Base-by-base conservation (phyloP, 2,797 vertebrate genomes). In the Tenualosa ilisha region DNA sequence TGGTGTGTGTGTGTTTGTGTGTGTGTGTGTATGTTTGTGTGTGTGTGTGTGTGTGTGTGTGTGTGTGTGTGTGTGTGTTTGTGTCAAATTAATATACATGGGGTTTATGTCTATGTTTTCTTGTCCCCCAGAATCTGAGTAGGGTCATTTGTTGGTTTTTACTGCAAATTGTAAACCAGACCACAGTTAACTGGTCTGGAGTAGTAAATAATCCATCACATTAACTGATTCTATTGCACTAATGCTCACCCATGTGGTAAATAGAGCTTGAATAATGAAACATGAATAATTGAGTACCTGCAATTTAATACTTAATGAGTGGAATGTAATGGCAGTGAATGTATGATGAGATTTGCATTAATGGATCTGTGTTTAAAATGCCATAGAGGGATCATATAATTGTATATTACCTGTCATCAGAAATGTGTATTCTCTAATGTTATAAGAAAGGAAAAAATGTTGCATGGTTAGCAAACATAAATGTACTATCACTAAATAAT, bases 281-380 rank as follows among this genome's bases (percentile, higher is more conserved):
- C 68, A 75, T 75, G 68, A 75, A 75, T 75, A 75, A 75, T 75
- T 75, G 68, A 75, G 68, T 40, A 75, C 68, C 68, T 43, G 68
- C 68, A 75, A 75, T 75, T 75, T 75, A 75, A 75, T 75, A 75
- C 68, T 75, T 75, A 75, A 75, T 75, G 68, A 75, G 68, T 75
- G 68, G 68, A 75, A 75, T 75, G 68, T 17, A 75, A 75, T 75
- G 37, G 12, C 68, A 75, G 68, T 40, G 68, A 75, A 75, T 75
- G 68, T 75, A 13, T 40, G 31, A 75, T 75, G 68, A 75, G 37
- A 75, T 43, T 31, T 1, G 40, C 68, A 40, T 75, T 75, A 75
- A 75, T 75, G 68, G 68, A 75, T 75, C 31, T 75, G 37, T 75
- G 37, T 75, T 75, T 75, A 75, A 75, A 75, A 75, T 75, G 68